Conservation (phyloP, 2,888 invertebrate species). For the Sepiola atlantica region DNA sequence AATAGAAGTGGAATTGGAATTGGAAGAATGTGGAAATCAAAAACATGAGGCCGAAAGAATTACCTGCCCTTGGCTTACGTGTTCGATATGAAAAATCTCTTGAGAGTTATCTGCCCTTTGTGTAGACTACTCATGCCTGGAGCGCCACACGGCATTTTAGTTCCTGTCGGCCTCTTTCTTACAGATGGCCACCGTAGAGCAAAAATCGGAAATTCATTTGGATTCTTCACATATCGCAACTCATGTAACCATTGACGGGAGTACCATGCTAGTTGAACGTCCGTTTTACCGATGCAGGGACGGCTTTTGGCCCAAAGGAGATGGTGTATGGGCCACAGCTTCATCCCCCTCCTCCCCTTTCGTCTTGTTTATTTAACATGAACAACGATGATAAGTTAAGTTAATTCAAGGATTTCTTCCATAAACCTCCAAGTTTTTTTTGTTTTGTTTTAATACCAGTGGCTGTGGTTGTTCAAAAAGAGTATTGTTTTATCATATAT, state of each 20-base stretch:
- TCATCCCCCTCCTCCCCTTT: not conserved
- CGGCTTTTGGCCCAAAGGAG: not conserved
- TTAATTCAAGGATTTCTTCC: not conserved
- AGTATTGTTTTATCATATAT: not conserved
- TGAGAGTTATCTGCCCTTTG: slow-evolving; percentile 39
- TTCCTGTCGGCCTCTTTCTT: slow-evolving; percentile 16
- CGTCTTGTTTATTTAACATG: not conserved
- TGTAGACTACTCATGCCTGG: slow-evolving; percentile 36
- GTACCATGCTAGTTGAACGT: not conserved
- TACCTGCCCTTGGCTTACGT: not conserved
- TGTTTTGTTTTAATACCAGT: not conserved
- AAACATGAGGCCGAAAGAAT: not conserved
- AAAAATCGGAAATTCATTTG: not conserved
- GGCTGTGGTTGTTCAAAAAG: not conserved
- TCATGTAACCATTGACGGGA: not conserved
- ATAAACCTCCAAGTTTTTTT: not conserved
- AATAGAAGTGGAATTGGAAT: too few species aligned
- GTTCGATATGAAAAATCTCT: not conserved
- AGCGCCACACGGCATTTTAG: slow-evolving; percentile 32
- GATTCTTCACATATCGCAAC: not conserved
- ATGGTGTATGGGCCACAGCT: not conserved
- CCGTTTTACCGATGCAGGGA: not conserved
- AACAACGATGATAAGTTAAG: not conserved
- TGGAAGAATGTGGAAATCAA: not conserved
- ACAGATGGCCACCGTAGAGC: not conserved